Evolutionary conservation across 1,140 invertebrate genomes (phyloP), one percentile per base, ranked within the genome.

Genomic region (Mesaphorura yosii): DNA sequence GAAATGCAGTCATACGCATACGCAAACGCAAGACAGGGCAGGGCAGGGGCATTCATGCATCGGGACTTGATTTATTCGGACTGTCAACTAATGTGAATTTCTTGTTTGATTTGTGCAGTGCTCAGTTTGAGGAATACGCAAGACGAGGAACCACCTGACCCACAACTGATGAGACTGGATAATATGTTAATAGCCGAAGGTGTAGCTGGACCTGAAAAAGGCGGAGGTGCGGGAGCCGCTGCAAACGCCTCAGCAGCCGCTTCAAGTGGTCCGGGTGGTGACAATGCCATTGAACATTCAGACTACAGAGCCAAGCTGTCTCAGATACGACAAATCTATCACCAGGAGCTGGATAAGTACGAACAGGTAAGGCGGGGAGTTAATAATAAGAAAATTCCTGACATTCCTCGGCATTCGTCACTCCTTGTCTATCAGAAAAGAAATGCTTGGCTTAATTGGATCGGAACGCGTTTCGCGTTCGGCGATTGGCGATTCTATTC

Each of bases 181-280:
- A 99, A 99, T 72, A 99, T 99, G 96, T 75, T 99, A 67, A 94
- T 98, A 62, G 96, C 96, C 0, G 96, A 99, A 72, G 95, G 95
- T 31, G 94, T 99, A 14, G 92, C 93, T 3, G 94, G 94, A 1
- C 93, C 93, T 1, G 94, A 98, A 67, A 97, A 96, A 69, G 91
- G 89, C 17, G 89, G 91, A 15, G 89, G 89, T 0, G 86, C 88
- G 0, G 84, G 85, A 5, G 87, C 88, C 1, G 89, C 92, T 3
- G 87, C 89, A 0, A 89, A 86, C 27, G 86, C 86, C 3, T 84
- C 86, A 0, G 89, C 90, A 15, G 89, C 91, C 14, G 88, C 25
- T 10, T 80, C 84, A 59, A 78, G 52, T 51, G 57, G 57, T 46
- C 53, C 57, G 37, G 52, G 48, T 2, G 69, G 82, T 87, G 91